These are phyloP conservation scores for Chrysopilus asiliformis DNA, from an alignment of 2,888 invertebrate species.

Conservation along the genomic window DNA sequence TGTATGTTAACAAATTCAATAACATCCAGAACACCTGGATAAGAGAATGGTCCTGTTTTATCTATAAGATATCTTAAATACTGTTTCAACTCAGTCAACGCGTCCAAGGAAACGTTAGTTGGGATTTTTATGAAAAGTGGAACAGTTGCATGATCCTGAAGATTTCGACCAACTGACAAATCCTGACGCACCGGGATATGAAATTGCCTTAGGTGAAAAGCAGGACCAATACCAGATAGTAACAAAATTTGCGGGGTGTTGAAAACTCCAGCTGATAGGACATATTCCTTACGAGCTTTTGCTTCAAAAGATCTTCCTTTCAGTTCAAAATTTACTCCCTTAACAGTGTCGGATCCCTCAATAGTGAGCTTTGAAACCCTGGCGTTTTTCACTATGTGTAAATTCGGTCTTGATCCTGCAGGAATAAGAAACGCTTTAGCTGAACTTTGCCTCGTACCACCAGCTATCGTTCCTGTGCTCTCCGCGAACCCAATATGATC, in stretches of 20 bases:
- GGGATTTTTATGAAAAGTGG: slow-evolving; percentile 14
- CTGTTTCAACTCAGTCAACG: slow-evolving; percentile 20
- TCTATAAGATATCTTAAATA: neutral
- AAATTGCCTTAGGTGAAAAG: slow-evolving; percentile 35
- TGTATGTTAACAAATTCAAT: slow-evolving; percentile 1
- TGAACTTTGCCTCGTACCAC: slow-evolving; percentile 51
- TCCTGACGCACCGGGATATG: slow-evolving; percentile 46
- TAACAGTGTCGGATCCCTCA: slow-evolving; percentile 44
- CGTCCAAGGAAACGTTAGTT: too few species aligned
- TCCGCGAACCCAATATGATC: too few species aligned
- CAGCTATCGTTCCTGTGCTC: slow-evolving; percentile 25
- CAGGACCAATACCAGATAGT: slow-evolving; percentile 56
- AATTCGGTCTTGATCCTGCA: slow-evolving; percentile 39
- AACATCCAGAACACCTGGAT: slow-evolving; percentile 2
- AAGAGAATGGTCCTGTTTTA: slow-evolving; percentile 19
- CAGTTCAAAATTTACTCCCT: slow-evolving; percentile 49
- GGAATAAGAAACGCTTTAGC: slow-evolving; percentile 51
- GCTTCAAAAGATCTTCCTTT: slow-evolving; percentile 36
- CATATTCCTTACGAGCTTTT: slow-evolving; percentile 56
- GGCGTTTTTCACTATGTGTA: slow-evolving; percentile 51
- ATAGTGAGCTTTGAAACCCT: slow-evolving; percentile 52
- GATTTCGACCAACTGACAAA: slow-evolving; percentile 51
- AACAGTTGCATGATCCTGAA: slow-evolving; percentile 40
- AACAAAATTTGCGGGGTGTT: slow-evolving; percentile 74
- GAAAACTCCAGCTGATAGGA: slow-evolving; percentile 67